Conservation (phyloP, 2,113 vertebrate genomes). For the Thermophis baileyi region DNA sequence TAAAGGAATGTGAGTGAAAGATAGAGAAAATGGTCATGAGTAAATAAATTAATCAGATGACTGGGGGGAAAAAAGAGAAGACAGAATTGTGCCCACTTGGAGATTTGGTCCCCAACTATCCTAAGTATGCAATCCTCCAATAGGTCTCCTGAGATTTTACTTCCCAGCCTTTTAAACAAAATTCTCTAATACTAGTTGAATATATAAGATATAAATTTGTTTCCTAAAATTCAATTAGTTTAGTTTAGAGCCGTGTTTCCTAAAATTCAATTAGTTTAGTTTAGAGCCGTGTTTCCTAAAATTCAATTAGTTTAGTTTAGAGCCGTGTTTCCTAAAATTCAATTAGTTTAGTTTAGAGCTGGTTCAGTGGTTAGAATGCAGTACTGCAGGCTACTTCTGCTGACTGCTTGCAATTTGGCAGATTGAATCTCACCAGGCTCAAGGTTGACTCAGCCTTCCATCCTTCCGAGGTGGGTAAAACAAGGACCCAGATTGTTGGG, state of each 20-base stretch:
- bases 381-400: too few species aligned
- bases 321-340: too few species aligned
- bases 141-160: background rate
- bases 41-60: background rate
- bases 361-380: too few species aligned
- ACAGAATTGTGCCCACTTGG: background rate
- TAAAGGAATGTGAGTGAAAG: background rate
- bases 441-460: too few species aligned
- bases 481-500: too few species aligned
- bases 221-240: conserved; percentile 10
- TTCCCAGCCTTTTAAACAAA: background rate
- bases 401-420: too few species aligned
- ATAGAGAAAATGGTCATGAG: background rate
- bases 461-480: too few species aligned
- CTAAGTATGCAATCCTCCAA: background rate
- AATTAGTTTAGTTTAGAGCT: background rate
- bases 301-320: too few species aligned
- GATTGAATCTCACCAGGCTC: too few species aligned
- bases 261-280: conserved; percentile 15
- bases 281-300: too few species aligned
- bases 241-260: too few species aligned
- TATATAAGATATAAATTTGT: background rate
- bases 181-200: background rate
- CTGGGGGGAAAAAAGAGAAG: background rate
- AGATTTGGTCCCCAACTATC: background rate